Evolutionary conservation across 2,888 invertebrate species (phyloP), one percentile per base, ranked within the genome.

Genomic region (Sisyra terminalis): DNA sequence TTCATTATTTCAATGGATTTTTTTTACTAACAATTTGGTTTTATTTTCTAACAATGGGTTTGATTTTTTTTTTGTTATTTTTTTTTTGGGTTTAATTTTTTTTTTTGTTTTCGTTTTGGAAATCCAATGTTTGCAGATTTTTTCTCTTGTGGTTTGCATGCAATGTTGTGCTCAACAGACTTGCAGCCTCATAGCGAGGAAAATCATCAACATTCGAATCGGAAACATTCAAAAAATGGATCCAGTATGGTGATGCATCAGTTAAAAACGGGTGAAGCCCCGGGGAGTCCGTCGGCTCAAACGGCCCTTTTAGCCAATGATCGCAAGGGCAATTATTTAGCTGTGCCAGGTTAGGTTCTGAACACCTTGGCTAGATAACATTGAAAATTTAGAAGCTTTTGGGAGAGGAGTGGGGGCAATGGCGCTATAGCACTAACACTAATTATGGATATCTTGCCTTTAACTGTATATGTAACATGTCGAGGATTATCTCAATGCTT

Each of bases 271-370:
- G 29, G 15, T 42, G 29, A 14, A 16, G 14, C 35, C 7, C 15
- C 40, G 14, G 42, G 34, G 10, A 37, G 29, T 38, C 43, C 43
- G 8, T 43, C 43, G 11, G 43, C 37, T 18, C 43, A 43, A 18
- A 43, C 43, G n/a, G 43, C 43, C 18, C 11, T 43, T 16, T 35
- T 42, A 24, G 55, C 61, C 42, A 61, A 62, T 57, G 67, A 64
- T 55, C 61, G 63, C 52, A 70, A 70, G 59, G 70, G 70, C 55
- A 67, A 67, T 48, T 70, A 69, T 59, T 61, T 68, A 53, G 64
- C 69, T 51, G 63, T 71, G 57, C 66, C 70, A 70, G 71, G 71
- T 70, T 66, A 61, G 62, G 54, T 45, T 24, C 24, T 24, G 7
- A 24, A 56, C 54, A 57, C 16, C 29, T 24, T 37, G 36, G 15